Evolutionary conservation across 2,797 vertebrate genomes (phyloP).

Genomic region (Gymnoscopelus braueri): DNA sequence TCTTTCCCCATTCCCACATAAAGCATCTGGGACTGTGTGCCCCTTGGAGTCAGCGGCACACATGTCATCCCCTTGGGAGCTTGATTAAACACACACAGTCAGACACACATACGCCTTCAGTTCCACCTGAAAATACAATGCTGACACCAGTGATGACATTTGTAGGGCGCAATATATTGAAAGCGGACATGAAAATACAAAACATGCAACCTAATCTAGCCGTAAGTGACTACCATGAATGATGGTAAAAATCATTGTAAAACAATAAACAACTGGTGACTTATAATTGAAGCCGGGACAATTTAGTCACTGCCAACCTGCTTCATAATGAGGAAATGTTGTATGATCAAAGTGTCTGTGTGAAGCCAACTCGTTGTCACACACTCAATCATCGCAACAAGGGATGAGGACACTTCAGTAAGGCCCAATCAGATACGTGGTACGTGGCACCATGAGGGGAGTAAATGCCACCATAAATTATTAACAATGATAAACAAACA

Average conservation of each 20-base stretch:
- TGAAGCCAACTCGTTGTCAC: conserved; percentile 51
- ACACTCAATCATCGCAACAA: conserved; percentile 58
- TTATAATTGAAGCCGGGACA: conserved; percentile 4
- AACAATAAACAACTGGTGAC: conserved; percentile 44
- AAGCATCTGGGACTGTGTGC: conserved; percentile 63
- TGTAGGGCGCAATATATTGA: not conserved
- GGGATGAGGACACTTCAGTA: conserved; percentile 59
- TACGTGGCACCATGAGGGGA: conserved; percentile 51
- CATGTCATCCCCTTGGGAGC: conserved; percentile 46
- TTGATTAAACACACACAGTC: conserved; percentile 43
- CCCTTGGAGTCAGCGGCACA: conserved; percentile 58
- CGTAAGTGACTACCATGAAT: not conserved
- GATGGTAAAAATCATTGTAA: not conserved
- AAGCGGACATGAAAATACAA: not conserved
- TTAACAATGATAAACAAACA: not conserved
- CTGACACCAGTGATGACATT: conserved; percentile 24
- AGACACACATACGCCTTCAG: conserved; percentile 3
- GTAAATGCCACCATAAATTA: conserved; percentile 1
- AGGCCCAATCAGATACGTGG: conserved; percentile 44
- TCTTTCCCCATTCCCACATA: conserved; percentile 30
- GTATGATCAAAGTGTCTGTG: conserved; percentile 50
- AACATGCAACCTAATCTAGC: not conserved
- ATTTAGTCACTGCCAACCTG: conserved; percentile 24
- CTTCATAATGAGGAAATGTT: conserved; percentile 48
- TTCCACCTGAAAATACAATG: conserved; percentile 4